Evolutionary conservation across 2,888 invertebrate genomes (phyloP), one percentile per base, ranked within the genome.

Genomic region (Antheraea yamamai): DNA sequence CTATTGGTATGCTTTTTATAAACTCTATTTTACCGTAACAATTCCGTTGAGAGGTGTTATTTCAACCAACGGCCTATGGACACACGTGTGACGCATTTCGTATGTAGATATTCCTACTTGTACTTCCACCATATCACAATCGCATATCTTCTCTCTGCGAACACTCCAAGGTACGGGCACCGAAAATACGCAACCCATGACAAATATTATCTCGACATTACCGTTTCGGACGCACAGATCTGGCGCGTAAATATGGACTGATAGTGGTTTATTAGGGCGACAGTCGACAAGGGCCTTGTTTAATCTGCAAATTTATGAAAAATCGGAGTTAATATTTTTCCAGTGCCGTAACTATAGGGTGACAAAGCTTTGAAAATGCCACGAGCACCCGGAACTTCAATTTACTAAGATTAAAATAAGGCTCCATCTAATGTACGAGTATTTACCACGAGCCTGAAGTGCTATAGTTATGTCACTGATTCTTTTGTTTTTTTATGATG

Each of bases 71-170:
- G 81, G 61, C 78, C 95, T 88, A 77, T 95, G 95, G 1, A 80
- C 75, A 79, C 95, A 95, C 0, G 87, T 88, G 73, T 95, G 95
- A 73, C 86, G 89, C 93, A 90, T 92, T 77, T 89, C 91, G 76
- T 88, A 95, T 51, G 85, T 87, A 0, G 94, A 94, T 75, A 93
- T 92, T 10, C 94, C 95, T 12, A 84, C 80, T 84, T 91, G 83
- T 0, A 92, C 87, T 79, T 94, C 92, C 0, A 92, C 79, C 94
- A 94, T 93, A 72, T 88, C 87, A 77, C 95, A 95, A 47, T 92
- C 90, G 79, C 95, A 95, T 76, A 95, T 90, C 81, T 95, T 93
- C 76, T 92, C 90, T 72, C 95, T 87, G 2, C 91, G 85, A 72
- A 95, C 78, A 75, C 79, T 89, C 91, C 94, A 95, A 3, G 89